These are phyloP conservation scores for Melanerpes formicivorus DNA, from an alignment of 2,113 vertebrate genomes.

Conservation along the genomic window DNA sequence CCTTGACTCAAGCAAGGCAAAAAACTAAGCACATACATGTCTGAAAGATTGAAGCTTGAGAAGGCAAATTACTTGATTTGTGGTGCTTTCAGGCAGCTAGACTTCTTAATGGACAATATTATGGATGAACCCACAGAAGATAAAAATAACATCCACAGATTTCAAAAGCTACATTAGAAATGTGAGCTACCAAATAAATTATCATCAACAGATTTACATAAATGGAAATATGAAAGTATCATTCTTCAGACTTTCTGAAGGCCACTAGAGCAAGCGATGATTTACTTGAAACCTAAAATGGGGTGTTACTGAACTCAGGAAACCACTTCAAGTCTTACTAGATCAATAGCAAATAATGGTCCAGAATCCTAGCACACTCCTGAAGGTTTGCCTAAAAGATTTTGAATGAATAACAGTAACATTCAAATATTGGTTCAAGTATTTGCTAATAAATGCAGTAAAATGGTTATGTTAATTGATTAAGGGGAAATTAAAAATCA, in stretches of 20 bases:
- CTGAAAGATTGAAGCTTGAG: neutral
- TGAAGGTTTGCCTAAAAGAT: neutral
- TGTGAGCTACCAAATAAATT: slow-evolving; percentile 20
- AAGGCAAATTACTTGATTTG: slow-evolving; percentile 11
- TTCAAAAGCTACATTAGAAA: neutral
- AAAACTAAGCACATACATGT: accelerated
- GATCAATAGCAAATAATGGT: neutral
- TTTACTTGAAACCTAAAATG: slow-evolving; percentile 21
- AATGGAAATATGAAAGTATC: slow-evolving; percentile 37
- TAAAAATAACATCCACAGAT: slow-evolving; percentile 27
- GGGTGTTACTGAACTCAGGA: neutral
- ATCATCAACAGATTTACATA: slow-evolving; percentile 26
- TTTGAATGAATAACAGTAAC: neutral
- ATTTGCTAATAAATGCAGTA: neutral
- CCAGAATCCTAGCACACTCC: neutral
- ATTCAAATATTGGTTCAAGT: neutral
- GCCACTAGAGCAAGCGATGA: neutral
- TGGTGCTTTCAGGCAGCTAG: neutral
- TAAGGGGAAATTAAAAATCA: neutral
- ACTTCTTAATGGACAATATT: slow-evolving; percentile 13
- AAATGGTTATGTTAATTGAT: neutral
- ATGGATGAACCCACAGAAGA: slow-evolving; percentile 3
- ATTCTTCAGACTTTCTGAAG: slow-evolving; percentile 36
- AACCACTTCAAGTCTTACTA: neutral
- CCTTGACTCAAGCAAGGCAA: neutral